These are phyloP conservation scores for Cephalotes varians DNA, from an alignment of 2,888 invertebrate genomes.

Conservation along the genomic window DNA sequence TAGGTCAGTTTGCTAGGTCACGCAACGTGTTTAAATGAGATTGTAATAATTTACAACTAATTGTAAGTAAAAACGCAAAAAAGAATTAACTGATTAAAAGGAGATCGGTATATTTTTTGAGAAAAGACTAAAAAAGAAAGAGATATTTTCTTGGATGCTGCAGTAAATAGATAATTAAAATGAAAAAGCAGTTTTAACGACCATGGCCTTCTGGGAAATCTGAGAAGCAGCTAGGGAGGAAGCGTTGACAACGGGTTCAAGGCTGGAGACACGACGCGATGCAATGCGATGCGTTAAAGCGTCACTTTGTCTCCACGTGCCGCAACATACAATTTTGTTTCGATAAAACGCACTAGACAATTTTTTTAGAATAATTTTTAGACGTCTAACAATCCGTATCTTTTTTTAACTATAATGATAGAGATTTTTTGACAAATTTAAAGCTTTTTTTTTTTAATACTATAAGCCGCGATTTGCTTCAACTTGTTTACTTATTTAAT, in stretches of 20 bases:
- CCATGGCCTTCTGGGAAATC: conserved; percentile 80
- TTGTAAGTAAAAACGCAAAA: neutral
- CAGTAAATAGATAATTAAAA: conserved; percentile 64
- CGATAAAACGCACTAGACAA: conserved; percentile 15
- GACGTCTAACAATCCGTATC: neutral
- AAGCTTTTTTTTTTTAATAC: neutral
- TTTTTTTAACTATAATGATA: neutral
- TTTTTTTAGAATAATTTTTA: neutral
- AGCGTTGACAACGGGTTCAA: conserved; percentile 79
- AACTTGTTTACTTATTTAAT: neutral
- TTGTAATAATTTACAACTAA: neutral
- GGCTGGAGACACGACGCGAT: conserved; percentile 76
- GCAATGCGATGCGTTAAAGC: conserved; percentile 63
- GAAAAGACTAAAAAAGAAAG: neutral
- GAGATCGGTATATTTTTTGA: neutral
- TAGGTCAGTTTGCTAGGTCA: neutral
- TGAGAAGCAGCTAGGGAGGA: conserved; percentile 66
- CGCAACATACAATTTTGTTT: conserved; percentile 26
- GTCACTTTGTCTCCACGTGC: conserved; percentile 78
- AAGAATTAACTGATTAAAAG: neutral
- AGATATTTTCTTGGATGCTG: neutral
- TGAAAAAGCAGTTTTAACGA: conserved; percentile 66
- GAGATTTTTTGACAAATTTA: neutral
- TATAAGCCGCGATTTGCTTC: neutral
- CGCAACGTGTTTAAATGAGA: neutral